phyloP scores from a whole-genome alignment of 2,888 invertebrate species.

The Oligia latruncula region DNA sequence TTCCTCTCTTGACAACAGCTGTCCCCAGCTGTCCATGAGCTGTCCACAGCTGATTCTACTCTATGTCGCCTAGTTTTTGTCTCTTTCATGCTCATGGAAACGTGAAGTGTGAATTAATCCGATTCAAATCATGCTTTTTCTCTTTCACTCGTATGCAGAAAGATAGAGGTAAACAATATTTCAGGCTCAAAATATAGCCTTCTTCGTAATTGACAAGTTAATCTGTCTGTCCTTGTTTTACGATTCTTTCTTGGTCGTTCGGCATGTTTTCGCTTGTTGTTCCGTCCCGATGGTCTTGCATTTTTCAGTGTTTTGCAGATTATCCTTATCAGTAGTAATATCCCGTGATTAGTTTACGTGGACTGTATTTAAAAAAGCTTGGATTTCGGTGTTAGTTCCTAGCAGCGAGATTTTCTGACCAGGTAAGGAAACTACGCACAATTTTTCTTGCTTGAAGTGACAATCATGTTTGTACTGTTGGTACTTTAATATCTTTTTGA shows the following conservation, averaged over 20 bases:
- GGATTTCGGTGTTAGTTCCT: conserved; percentile 75
- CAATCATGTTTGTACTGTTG: conserved; percentile 73
- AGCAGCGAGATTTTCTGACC: conserved; percentile 64
- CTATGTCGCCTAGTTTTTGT: conserved; percentile 68
- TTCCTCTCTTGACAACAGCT: conserved; percentile 75
- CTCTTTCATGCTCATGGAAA: conserved; percentile 60
- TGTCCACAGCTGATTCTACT: conserved; percentile 83
- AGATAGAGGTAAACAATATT: conserved; percentile 50
- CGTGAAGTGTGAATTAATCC: not conserved
- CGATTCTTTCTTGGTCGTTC: conserved; percentile 64
- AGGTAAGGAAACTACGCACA: conserved; percentile 86
- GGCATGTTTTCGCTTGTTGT: conserved; percentile 84
- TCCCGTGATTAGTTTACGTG: conserved; percentile 76
- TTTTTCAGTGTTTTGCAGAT: conserved; percentile 81
- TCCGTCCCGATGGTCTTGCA: conserved; percentile 79
- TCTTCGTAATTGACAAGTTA: conserved; percentile 32
- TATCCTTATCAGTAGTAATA: conserved; percentile 75
- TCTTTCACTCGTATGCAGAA: conserved; percentile 25
- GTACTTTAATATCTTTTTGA: conserved; percentile 78
- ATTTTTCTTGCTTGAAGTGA: conserved; percentile 75
- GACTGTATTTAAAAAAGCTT: conserved; percentile 69
- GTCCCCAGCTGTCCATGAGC: conserved; percentile 82
- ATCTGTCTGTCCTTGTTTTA: conserved; percentile 63
- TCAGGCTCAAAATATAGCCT: conserved; percentile 52
- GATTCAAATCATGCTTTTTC: conserved; percentile 37